Evolutionary conservation across 2,888 invertebrate genomes (phyloP).

Genomic region (Stramonita haemastoma): DNA sequence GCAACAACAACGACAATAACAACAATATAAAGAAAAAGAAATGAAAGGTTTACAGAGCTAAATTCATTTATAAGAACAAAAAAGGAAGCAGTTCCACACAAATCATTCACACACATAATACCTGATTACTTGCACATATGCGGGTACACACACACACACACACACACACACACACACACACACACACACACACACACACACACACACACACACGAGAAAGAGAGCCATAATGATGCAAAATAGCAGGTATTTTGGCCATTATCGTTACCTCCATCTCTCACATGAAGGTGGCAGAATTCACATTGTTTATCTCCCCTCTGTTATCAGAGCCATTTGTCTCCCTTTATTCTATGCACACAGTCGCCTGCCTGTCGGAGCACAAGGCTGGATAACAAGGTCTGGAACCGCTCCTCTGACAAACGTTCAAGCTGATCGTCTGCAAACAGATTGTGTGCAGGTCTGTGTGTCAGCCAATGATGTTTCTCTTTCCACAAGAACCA

Average conservation of each 20-base stretch:
- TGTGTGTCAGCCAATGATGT: slow-evolving; percentile 3
- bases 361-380: slow-evolving; percentile 22
- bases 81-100: neutral
- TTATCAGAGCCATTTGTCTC: slow-evolving; percentile 34
- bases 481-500: neutral
- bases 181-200: neutral
- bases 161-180: neutral
- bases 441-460: slow-evolving; percentile 13
- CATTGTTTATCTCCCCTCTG: slow-evolving; percentile 10
- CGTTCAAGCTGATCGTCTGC: slow-evolving; percentile 21
- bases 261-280: neutral
- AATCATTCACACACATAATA: neutral
- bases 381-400: slow-evolving; percentile 1
- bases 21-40: too few species aligned
- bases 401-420: slow-evolving; percentile 6
- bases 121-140: neutral
- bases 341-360: neutral
- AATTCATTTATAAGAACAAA: too few species aligned
- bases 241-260: neutral
- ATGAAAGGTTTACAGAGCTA: too few species aligned
- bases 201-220: neutral
- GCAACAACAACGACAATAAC: too few species aligned
- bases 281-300: slow-evolving; percentile 10
- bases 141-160: neutral
- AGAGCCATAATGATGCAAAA: neutral